Conservation (phyloP, 2,888 invertebrate genomes). For the Esperia sulphurella region DNA sequence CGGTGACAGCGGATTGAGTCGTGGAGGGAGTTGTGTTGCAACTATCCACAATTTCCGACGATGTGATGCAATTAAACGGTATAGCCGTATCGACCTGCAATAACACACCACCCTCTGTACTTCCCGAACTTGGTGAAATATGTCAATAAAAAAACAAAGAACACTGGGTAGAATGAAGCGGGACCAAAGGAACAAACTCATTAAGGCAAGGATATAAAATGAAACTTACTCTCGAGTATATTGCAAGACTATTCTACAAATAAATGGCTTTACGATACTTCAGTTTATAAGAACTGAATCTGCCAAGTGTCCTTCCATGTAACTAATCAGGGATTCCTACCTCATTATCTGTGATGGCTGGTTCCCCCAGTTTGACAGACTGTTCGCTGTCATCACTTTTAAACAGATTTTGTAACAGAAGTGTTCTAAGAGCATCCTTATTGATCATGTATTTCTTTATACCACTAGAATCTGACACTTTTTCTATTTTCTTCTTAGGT, state of each 20-base stretch:
- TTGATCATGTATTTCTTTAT: constrained; percentile 34
- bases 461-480: constrained; percentile 24
- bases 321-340: constrained; percentile 41
- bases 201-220: not conserved
- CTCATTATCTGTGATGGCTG: constrained; percentile 40
- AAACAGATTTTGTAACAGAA: constrained; percentile 51
- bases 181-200: no score
- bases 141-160: constrained; percentile 6
- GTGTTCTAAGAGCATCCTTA: constrained; percentile 50
- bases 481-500: constrained; percentile 34
- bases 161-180: constrained; percentile 5
- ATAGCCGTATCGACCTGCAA: constrained; percentile 70
- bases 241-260: not conserved
- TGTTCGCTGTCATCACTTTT: constrained; percentile 43
- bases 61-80: constrained; percentile 76
- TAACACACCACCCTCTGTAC: constrained; percentile 29
- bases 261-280: not conserved
- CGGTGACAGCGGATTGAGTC: constrained; percentile 46
- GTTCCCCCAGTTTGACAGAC: constrained; percentile 26
- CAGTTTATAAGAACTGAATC: not conserved
- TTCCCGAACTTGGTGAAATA: not conserved
- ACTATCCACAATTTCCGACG: constrained; percentile 68
- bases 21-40: constrained; percentile 65
- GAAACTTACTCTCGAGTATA: not conserved
- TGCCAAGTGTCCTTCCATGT: constrained; percentile 7